A percentile compares a stretch with the other conserved stretches of the same genome.
Evolutionary conservation across 1,140 invertebrate genomes (phyloP).

Genomic region (Cydia splendana): DNA sequence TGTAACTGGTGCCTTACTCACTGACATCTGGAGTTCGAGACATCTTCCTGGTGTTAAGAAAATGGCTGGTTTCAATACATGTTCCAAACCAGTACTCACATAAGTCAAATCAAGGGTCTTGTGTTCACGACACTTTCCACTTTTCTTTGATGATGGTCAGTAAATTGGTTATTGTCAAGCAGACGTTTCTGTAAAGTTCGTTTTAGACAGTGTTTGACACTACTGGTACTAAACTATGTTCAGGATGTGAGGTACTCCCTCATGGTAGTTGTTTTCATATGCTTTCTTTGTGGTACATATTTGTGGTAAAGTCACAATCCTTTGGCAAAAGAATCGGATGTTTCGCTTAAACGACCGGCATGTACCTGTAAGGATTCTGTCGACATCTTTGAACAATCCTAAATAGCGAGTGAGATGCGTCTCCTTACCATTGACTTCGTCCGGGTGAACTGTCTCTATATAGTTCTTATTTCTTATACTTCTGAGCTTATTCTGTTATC

Average conservation of each 20-base stretch:
- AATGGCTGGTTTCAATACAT: constrained; percentile 22
- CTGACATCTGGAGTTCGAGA: background rate
- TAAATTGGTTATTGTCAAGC: constrained; percentile 15
- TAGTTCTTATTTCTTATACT: constrained; percentile 1
- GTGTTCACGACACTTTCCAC: constrained; percentile 25
- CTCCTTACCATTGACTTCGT: too few relatives aligned
- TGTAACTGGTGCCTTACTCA: background rate
- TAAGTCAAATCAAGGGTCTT: constrained; percentile 19
- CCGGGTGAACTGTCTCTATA: too few relatives aligned
- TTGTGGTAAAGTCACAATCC: constrained; percentile 29
- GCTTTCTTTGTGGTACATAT: too few relatives aligned
- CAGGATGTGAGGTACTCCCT: too few relatives aligned
- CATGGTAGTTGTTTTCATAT: too few relatives aligned
- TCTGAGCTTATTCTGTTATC: constrained; percentile 36
- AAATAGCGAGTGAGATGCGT: background rate
- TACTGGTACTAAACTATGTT: background rate
- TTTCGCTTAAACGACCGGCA: constrained; percentile 26
- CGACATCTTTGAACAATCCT: constrained; percentile 33
- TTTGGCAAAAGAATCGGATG: too few relatives aligned
- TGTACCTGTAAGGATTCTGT: constrained; percentile 30
- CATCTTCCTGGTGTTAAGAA: constrained; percentile 17
- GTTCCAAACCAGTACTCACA: background rate
- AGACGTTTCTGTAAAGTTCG: constrained; percentile 20
- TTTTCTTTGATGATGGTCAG: constrained; percentile 30
- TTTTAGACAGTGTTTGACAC: constrained; percentile 33